Evolutionary conservation across 2,797 vertebrate species (phyloP).

Genomic region (Platyrinchus mystaceus): DNA sequence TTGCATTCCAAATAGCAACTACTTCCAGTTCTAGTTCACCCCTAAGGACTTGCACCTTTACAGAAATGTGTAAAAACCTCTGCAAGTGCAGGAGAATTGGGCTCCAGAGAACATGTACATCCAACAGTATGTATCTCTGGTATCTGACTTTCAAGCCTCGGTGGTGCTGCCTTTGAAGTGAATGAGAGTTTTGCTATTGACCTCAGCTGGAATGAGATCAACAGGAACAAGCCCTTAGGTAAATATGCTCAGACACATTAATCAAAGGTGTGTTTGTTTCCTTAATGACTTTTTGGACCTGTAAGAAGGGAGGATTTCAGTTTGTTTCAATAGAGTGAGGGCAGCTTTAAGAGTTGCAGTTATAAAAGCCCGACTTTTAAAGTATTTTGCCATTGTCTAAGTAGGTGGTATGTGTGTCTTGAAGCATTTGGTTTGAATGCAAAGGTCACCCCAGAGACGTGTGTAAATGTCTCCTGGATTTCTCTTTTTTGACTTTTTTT

Average conservation of each 20-base stretch:
- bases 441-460: background rate
- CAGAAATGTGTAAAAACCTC: background rate
- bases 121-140: background rate
- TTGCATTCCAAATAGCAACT: background rate
- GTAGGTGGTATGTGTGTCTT: background rate
- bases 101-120: background rate
- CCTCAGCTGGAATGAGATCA: constrained; percentile 52
- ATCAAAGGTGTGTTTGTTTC: constrained; percentile 57
- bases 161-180: constrained; percentile 17
- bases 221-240: background rate
- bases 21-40: background rate
- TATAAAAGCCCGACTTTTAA: background rate
- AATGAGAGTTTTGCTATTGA: constrained; percentile 43
- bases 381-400: background rate
- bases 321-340: background rate
- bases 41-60: background rate
- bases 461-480: background rate
- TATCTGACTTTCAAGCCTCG: background rate
- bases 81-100: background rate
- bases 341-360: background rate
- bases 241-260: constrained; percentile 40
- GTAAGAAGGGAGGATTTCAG: background rate
- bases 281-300: constrained; percentile 24
- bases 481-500: background rate
- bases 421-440: background rate